Base-by-base conservation (phyloP, 2,888 invertebrate species). In the Dioctria rufipes region DNA sequence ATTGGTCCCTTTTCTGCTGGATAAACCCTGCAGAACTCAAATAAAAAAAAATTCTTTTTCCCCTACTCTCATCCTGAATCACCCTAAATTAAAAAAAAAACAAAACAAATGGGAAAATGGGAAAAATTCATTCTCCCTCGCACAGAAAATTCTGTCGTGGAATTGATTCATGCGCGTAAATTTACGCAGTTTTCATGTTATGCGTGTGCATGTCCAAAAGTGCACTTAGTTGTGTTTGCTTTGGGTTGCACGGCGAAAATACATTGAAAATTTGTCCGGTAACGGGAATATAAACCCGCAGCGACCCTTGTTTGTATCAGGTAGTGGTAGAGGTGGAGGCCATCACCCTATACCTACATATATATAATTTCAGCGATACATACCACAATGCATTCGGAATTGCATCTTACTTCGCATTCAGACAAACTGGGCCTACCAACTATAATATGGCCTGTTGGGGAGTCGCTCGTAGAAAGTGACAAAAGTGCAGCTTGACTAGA, bases 131-230 rank as follows among this genome's bases (percentile, higher is more conserved):
- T 61, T 61, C 8, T 5, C 58, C n/a, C 5, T 4, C n/a, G n/a
- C 58, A 58, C 58, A 5, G 58, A 9, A 51, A 9, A 9, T 51
- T 51, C n/a, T 51, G 63, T 77, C 6, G 63, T 9, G 63, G 63
- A 49, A 63, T 25, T 39, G 63, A 40, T 75, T 46, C 77, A 77
- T 77, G 63, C 77, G 63, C 77, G 77, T 77, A 77, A 77, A 63
- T 77, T 77, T 77, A 77, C 77, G 77, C 77, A 77, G 39, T 77
- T 77, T 77, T 77, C 66, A 71, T 25, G 54, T 67, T 25, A 77
- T 63, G 61, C 77, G 63, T 77, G 40, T 77, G 77, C 77, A 46
- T 63, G 25, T 61, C 40, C 61, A 71, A 71, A 49, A 39, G 54
- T 51, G 37, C 54, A 46, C 11, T 9, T n/a, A 39, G 42, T 71